Evolutionary conservation across 2,797 vertebrate species (phyloP), one percentile per base, ranked within the genome.

Genomic region (Crocodylus rhombifer): DNA sequence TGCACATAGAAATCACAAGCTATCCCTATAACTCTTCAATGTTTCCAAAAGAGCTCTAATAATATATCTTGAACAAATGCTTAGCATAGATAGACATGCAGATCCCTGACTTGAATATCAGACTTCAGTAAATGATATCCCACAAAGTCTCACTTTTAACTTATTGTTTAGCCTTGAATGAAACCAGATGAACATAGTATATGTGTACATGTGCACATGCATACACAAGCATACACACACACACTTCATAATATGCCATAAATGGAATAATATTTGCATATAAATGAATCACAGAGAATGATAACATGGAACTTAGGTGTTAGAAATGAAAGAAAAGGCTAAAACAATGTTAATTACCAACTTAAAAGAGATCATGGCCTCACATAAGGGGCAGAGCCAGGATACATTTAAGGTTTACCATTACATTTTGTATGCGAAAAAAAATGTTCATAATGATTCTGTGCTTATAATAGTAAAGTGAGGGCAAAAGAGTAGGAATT

Each of bases 81-180:
- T 96, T 91, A 90, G 58, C 63, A 94, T 74, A 26, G 64, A 26
- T 90, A 67, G 84, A 74, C 82, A 90, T 69, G 82, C 26, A 92
- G 93, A 92, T 65, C 74, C 42, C 88, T 89, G 65, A 88, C 26
- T n/a, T 87, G 80, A 91, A 95, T 42, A 60, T 91, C 61, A 16
- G 87, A 36, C 89, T 96, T 95, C 87, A 87, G 83, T 57, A 97
- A 95, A 95, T 73, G 89, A 1, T 7, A 75, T 77, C 20, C 57
- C 36, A 55, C 33, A 85, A 88, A 91, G 67, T 67, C 73, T 92
- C n/a, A 28, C 18, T 87, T 95, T 92, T 80, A 30, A 79, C 57
- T 93, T 36, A 57, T 7, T 88, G 55, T 94, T 95, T 96, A 91
- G 83, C 69, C 28, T 86, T 36, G 73, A 91, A 86, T 33, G 5